These are phyloP conservation scores for Peromyscus leucopus DNA, from an alignment of 2,113 vertebrate species.

Conservation along the genomic window DNA sequence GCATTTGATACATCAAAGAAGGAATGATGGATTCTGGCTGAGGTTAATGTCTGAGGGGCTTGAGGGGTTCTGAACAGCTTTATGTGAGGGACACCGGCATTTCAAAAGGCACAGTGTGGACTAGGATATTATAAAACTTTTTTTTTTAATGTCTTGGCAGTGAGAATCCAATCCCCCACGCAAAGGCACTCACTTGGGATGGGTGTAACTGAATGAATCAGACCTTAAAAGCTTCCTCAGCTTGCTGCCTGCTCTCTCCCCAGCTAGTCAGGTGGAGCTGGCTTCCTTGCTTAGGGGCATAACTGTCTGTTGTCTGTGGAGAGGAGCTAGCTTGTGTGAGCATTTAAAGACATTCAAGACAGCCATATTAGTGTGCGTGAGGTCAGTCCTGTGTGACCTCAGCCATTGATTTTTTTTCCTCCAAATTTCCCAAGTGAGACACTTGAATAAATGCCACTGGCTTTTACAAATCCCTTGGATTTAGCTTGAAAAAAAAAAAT, in stretches of 20 bases:
- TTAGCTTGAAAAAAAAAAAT: conserved; percentile 73
- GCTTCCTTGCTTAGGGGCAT: conserved; percentile 63
- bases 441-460: conserved; percentile 62
- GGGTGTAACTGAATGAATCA: conserved; percentile 67
- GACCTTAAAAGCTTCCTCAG: conserved; percentile 64
- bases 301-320: conserved; percentile 62
- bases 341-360: conserved; percentile 58
- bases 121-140: conserved; percentile 37
- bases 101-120: conserved; percentile 6
- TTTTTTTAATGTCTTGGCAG: conserved; percentile 3
- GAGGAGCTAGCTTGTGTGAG: conserved; percentile 17
- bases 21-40: conserved; percentile 8
- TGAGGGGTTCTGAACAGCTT: not conserved
- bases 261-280: conserved; percentile 53
- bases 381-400: conserved; percentile 52
- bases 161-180: conserved; percentile 33
- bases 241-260: not conserved
- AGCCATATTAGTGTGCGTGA: not conserved
- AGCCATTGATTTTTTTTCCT: conserved; percentile 46
- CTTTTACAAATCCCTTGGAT: conserved; percentile 74
- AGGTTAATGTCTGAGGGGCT: not conserved
- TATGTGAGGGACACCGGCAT: not conserved
- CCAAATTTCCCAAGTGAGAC: not conserved
- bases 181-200: not conserved
- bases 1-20: not conserved